Evolutionary conservation across 1,140 invertebrate species (phyloP), one percentile per base, ranked within the genome.

Genomic region (Microvelia longipes): DNA sequence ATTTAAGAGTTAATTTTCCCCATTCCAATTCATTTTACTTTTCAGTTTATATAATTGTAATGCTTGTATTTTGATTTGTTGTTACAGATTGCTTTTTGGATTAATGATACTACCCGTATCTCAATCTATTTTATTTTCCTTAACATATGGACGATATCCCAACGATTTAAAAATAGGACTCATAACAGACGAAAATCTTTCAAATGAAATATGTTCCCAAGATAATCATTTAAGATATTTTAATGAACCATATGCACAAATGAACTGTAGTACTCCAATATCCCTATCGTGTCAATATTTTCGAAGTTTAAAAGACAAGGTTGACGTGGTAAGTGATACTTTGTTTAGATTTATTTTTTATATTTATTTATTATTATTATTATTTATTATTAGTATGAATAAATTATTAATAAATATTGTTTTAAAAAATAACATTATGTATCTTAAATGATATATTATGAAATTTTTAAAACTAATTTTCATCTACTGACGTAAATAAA

Each of bases 141-240:
- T 66, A 62, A 61, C 67, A 11, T 71, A 67, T 29, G 70, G 70
- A 2, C 65, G 67, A 26, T 67, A 67, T 26, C 70, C 70, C 15
- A 71, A 26, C n/a, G 30, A 66, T 2, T 60, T 71, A 27, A 63
- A 35, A 30, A n/a, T 71, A 25, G 66, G 65, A 26, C 24, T 71
- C 14, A 28, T 71, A n/a, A 61, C 66, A 11, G 66, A 68, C 2
- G 70, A 71, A 28, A 60, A 5, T 50, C 19, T 50, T 11, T 19
- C 35, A 50, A 50, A 50, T 50, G 19, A 5, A 11, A 50, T 50
- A 5, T 50, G 35, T 50, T 50, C 35, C 19, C 19, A 5, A 11
- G 5, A 19, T 11, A 5, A 50, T 11, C 19, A 50, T 50, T 19
- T 50, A 5, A 50, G 35, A 50, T 50, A 50, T 19, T 50, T 11